These are phyloP conservation scores for Neopipo cinnamomea DNA, from an alignment of 2,113 vertebrate genomes.

Conservation along the genomic window DNA sequence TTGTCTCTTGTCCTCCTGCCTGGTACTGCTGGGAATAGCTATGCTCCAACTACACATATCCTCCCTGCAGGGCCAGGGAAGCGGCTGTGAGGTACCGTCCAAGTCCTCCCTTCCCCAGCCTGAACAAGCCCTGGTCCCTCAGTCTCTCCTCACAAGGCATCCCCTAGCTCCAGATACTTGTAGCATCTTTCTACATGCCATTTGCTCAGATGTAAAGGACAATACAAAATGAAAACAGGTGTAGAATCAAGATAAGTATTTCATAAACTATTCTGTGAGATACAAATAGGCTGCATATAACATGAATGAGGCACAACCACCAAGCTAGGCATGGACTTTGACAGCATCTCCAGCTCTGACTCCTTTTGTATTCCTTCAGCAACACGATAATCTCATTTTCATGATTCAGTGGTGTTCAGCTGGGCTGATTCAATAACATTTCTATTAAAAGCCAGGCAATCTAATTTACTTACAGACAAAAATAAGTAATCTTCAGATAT, in stretches of 20 bases:
- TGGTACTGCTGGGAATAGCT: not conserved
- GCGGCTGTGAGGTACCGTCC: not conserved
- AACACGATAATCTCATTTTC: constrained; percentile 1
- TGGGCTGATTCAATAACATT: not conserved
- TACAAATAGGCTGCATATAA: not conserved
- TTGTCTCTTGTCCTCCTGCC: not conserved
- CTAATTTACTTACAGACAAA: not conserved
- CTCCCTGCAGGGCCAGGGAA: not conserved
- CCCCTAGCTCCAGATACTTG: not conserved
- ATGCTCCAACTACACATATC: not conserved
- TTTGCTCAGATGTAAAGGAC: not conserved
- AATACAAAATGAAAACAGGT: not conserved
- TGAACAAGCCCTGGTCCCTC: not conserved
- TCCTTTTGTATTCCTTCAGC: not conserved
- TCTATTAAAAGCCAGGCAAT: constrained; percentile 36
- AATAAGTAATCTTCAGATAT: not conserved
- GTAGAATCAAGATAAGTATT: not conserved
- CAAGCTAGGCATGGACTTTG: not conserved
- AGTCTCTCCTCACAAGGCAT: not conserved
- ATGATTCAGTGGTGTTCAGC: not conserved
- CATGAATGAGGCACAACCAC: not conserved
- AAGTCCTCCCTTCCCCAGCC: not conserved
- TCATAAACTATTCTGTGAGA: not conserved
- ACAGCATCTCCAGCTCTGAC: not conserved
- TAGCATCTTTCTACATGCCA: not conserved